Conservation (phyloP, 2,797 vertebrate genomes). For the Microtus californicus region DNA sequence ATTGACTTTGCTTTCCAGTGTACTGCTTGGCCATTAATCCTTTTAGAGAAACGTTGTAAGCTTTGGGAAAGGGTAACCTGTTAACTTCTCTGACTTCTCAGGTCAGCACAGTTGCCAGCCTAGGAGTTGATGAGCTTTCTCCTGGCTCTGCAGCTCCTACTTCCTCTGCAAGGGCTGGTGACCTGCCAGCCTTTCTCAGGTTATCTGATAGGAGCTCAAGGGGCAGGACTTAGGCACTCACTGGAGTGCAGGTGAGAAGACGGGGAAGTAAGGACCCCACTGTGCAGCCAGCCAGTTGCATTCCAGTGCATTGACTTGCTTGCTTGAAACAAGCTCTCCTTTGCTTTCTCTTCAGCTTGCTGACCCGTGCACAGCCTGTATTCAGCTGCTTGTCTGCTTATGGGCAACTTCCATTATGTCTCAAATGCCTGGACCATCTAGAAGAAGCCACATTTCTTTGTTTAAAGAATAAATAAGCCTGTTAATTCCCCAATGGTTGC, state of each 20-base stretch:
- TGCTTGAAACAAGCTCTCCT: neutral
- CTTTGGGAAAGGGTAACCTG: slow-evolving; percentile 64
- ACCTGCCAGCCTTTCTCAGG: neutral
- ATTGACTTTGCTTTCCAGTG: slow-evolving; percentile 54
- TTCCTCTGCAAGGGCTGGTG: neutral
- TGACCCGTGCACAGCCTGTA: neutral
- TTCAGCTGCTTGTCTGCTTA: neutral
- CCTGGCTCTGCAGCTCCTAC: neutral
- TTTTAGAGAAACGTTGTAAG: slow-evolving; percentile 64
- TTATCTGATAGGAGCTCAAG: neutral
- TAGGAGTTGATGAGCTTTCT: slow-evolving; percentile 64
- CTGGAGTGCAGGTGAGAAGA: slow-evolving; percentile 8
- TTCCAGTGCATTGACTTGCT: neutral
- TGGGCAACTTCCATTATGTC: slow-evolving; percentile 10
- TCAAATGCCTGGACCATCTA: neutral
- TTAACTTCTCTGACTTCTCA: slow-evolving; percentile 38
- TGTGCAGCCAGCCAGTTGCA: neutral
- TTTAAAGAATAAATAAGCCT: slow-evolving; percentile 58
- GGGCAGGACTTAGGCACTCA: neutral
- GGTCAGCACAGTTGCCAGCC: slow-evolving; percentile 62
- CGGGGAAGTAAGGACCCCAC: neutral
- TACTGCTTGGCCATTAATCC: slow-evolving; percentile 52
- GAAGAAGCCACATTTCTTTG: slow-evolving; percentile 45
- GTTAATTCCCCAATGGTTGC: neutral
- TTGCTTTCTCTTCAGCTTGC: neutral